Evolutionary conservation across 2,113 vertebrate genomes (phyloP).

Genomic region (Oenanthe melanoleuca): DNA sequence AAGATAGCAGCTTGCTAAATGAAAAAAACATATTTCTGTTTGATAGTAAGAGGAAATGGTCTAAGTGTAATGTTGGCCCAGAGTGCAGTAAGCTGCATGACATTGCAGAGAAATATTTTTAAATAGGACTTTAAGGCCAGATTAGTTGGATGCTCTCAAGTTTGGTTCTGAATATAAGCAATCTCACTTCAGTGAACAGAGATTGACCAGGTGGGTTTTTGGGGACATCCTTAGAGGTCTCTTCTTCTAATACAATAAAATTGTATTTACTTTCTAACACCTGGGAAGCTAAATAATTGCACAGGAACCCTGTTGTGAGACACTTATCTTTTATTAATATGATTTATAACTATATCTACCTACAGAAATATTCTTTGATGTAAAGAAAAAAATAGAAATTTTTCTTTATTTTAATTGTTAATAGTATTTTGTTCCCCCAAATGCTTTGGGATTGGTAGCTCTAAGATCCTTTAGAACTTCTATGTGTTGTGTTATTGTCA

Average conservation of each 20-base stretch:
- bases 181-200: not conserved
- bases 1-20: not conserved
- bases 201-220: not conserved
- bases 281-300: not conserved
- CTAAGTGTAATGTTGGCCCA: not conserved
- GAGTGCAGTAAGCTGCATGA: not conserved
- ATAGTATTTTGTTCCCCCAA: not conserved
- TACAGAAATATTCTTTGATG: not conserved
- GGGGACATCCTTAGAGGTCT: fast-evolving
- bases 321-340: not conserved
- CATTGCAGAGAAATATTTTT: not conserved
- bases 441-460: not conserved
- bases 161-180: not conserved
- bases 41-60: not conserved
- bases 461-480: not conserved
- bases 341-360: not conserved
- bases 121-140: not conserved
- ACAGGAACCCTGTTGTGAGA: not conserved
- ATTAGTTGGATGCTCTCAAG: not conserved
- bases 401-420: not conserved
- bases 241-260: not conserved
- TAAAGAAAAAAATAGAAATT: not conserved
- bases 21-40: not conserved
- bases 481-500: not conserved
- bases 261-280: not conserved